These are phyloP conservation scores for Druon quercuslanigerum DNA, from an alignment of 1,140 invertebrate genomes.

Conservation along the genomic window DNA sequence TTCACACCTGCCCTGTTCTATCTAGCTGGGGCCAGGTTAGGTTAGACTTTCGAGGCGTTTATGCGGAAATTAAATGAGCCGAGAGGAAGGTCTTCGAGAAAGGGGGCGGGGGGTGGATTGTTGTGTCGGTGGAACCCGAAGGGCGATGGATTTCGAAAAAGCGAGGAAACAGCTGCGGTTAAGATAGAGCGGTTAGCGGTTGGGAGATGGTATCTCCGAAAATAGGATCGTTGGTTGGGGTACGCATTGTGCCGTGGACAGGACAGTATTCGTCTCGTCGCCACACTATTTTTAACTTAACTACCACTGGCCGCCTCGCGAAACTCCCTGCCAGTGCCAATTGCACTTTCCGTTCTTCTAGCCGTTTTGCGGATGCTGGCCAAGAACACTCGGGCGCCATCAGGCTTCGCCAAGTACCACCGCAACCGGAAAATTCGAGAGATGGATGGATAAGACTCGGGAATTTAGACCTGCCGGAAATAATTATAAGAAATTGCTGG, in stretches of 20 bases:
- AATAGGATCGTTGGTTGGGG: slow-evolving; percentile 65
- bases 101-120: slow-evolving; percentile 25
- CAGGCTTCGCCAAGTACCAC: slow-evolving; percentile 39
- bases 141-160: slow-evolving; percentile 50
- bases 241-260: slow-evolving; percentile 62
- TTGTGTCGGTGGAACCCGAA: slow-evolving; percentile 34
- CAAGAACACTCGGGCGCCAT: slow-evolving; percentile 41
- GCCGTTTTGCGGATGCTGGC: slow-evolving; percentile 39
- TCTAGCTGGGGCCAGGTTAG: slow-evolving; percentile 12
- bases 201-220: slow-evolving; percentile 68
- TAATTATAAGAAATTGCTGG: slow-evolving; percentile 22
- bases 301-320: slow-evolving; percentile 45
- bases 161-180: slow-evolving; percentile 61
- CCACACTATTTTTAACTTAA: slow-evolving; percentile 55
- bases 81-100: slow-evolving; percentile 37
- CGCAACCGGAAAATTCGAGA: slow-evolving; percentile 8
- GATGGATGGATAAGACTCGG: slow-evolving; percentile 40
- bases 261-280: slow-evolving; percentile 42
- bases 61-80: slow-evolving; percentile 51
- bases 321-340: slow-evolving; percentile 49
- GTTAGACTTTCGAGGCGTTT: slow-evolving; percentile 3
- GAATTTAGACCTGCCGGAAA: slow-evolving; percentile 11
- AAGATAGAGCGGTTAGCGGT: slow-evolving; percentile 59
- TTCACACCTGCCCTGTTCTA: slow-evolving; percentile 53
- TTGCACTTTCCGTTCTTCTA: slow-evolving; percentile 42